Evolutionary conservation across 2,113 vertebrate species (phyloP).

Genomic region (Corythaixoides concolor): DNA sequence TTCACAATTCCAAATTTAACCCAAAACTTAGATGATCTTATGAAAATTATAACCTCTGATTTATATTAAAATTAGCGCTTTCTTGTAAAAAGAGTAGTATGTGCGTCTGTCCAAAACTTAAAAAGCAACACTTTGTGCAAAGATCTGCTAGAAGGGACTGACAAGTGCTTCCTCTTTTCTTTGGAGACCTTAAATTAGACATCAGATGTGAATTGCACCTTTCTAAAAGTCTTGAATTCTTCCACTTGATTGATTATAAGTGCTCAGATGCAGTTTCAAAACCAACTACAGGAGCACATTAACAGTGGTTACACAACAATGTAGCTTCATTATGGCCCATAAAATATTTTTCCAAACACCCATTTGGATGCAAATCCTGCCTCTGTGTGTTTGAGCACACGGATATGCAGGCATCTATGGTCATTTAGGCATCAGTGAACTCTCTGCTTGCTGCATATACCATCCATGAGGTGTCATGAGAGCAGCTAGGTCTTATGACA

Average conservation of each 20-base stretch:
- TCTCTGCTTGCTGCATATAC: not conserved
- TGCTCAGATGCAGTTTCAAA: not conserved
- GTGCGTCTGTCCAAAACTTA: not conserved
- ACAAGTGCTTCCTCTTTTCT: not conserved
- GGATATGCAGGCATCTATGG: not conserved
- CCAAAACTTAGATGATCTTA: not conserved
- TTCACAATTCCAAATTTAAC: not conserved
- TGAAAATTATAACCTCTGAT: not conserved
- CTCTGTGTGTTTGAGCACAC: not conserved
- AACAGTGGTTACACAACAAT: not conserved
- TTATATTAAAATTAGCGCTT: not conserved
- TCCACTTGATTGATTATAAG: not conserved
- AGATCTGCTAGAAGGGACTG: not conserved
- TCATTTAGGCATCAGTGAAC: not conserved
- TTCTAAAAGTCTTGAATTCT: not conserved
- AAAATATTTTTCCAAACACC: not conserved
- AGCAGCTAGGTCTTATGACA: not conserved
- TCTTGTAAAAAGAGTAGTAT: not conserved
- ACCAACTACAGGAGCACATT: not conserved
- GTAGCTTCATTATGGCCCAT: not conserved
- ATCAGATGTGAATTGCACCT: not conserved
- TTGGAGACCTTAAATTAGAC: not conserved
- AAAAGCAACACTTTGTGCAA: not conserved
- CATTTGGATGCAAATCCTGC: conserved; percentile 26
- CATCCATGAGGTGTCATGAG: not conserved